Evolutionary conservation across 2,113 vertebrate genomes (phyloP), one percentile per base, ranked within the genome.

Genomic region (Garra rufa): DNA sequence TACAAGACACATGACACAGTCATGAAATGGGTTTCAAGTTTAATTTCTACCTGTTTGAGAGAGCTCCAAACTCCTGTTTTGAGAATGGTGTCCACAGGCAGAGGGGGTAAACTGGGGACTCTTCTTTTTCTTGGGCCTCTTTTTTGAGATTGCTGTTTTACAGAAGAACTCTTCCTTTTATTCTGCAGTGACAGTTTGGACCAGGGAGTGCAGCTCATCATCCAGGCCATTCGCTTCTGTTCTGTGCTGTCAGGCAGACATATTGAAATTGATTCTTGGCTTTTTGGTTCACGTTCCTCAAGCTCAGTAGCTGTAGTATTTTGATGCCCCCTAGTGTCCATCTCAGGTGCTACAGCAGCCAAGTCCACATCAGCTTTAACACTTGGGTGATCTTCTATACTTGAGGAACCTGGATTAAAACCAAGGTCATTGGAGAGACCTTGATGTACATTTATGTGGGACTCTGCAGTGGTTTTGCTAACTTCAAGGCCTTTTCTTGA

Each of bases 221-320:
- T 95, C 97, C 98, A 99, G 0, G 88, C 83, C 89, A 95, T 87
- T 85, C 96, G 95, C 88, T 94, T 99, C 65, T 93, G 91, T 89
- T 98, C 95, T 52, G 94, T 80, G 85, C 83, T 82, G 61, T 93
- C 92, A 15, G 89, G 85, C 87, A 96, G 85, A 73, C 73, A 83
- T 9, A 76, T 9, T 0, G 81, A 83, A 70, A n/a, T 61, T 9
- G 61, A 59, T 41, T 24, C 24, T 61, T 19, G 77, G 55, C 24
- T 17, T 28, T 55, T 9, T 6, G 19, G 26, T 38, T 28, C 55
- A 76, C 13, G 14, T 9, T n/a, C 24, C 6, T 59, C 30, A 9
- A 7, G 7, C 11, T 21, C 57, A 41, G 2, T 6, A 4, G 6
- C 13, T 15, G 38, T 34, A 21, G 41, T 46, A 81, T 44, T 10